These are phyloP conservation scores for Rhyacophila brunnea DNA, from an alignment of 1,140 invertebrate genomes.

Conservation along the genomic window DNA sequence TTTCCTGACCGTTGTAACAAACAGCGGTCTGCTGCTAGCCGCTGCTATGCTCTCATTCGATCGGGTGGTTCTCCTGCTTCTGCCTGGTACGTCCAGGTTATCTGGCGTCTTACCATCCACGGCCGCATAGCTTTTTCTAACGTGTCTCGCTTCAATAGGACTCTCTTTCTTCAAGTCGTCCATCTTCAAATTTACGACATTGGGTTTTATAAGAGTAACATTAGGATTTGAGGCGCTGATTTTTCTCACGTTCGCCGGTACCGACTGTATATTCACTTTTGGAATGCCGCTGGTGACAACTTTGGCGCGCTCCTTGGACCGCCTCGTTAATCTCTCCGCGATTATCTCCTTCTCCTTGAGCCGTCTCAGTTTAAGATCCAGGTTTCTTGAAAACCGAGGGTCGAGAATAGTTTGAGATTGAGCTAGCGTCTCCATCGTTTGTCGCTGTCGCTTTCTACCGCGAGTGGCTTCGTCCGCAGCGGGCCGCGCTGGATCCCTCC, in stretches of 20 bases:
- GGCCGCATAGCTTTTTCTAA: background rate
- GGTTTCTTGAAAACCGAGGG: constrained; percentile 60
- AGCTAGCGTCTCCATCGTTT: constrained; percentile 36
- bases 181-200: constrained; percentile 24
- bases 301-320: constrained; percentile 37
- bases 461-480: constrained; percentile 6
- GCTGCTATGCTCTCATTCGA: constrained; percentile 27
- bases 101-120: constrained; percentile 32
- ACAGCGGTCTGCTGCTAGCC: constrained; percentile 54
- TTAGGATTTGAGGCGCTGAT: constrained; percentile 41
- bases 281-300: constrained; percentile 39
- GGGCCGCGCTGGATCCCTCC: background rate
- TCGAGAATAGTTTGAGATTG: constrained; percentile 43
- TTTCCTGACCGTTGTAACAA: constrained; percentile 75
- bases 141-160: constrained; percentile 9
- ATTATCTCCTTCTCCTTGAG: constrained; percentile 59
- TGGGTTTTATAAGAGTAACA: constrained; percentile 25
- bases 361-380: constrained; percentile 63
- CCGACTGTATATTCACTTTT: constrained; percentile 38
- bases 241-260: constrained; percentile 32
- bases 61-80: constrained; percentile 15
- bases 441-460: constrained; percentile 35
- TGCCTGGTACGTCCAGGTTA: constrained; percentile 33
- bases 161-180: constrained; percentile 1
- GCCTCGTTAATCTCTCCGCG: constrained; percentile 42